A percentile compares a stretch with the other conserved stretches of the same genome.
Conservation (phyloP, 2,797 vertebrate species). For the Atherinosoma microstoma region DNA sequence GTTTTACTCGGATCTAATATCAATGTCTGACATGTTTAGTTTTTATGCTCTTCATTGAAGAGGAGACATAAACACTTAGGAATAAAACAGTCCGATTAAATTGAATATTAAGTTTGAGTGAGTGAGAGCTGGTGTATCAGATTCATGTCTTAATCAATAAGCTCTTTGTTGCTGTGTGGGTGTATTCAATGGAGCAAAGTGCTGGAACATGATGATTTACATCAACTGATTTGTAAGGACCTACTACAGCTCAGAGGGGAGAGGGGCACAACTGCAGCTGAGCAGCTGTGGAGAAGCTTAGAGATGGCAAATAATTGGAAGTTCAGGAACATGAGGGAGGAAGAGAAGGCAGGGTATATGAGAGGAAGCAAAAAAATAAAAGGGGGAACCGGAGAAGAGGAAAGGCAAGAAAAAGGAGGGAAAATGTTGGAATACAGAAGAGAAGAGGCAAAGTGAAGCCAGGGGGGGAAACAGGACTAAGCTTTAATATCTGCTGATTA, state of each 20-base stretch:
- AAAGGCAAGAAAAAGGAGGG: conserved; percentile 12
- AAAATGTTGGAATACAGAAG: conserved; percentile 33
- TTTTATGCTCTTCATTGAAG: not conserved
- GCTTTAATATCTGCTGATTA: conserved; percentile 74
- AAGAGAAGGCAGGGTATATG: not conserved
- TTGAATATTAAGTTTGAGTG: conserved; percentile 37
- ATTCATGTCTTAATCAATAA: conserved; percentile 73
- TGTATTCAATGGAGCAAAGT: conserved; percentile 66
- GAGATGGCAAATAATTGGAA: not conserved
- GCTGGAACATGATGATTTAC: conserved; percentile 71
- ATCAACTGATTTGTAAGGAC: conserved; percentile 60
- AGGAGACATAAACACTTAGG: not conserved
- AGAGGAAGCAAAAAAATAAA: conserved; percentile 22
- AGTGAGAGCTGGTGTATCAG: conserved; percentile 48
- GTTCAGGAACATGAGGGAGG: not conserved
- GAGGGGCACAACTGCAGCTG: conserved; percentile 5
- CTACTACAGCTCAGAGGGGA: conserved; percentile 32
- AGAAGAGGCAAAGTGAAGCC: conserved; percentile 45
- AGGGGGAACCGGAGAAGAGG: conserved; percentile 22
- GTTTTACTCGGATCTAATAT: conserved; percentile 9
- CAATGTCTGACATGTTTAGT: not conserved
- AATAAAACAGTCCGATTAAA: conserved; percentile 47
- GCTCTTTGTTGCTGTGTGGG: conserved; percentile 65
- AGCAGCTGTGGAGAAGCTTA: not conserved
- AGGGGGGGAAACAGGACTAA: conserved; percentile 51